Percentiles rank a stretch among this genome's conserved stretches.
These are phyloP conservation scores for Nasonia oneida DNA, from an alignment of 2,888 invertebrate genomes.

Conservation along the genomic window DNA sequence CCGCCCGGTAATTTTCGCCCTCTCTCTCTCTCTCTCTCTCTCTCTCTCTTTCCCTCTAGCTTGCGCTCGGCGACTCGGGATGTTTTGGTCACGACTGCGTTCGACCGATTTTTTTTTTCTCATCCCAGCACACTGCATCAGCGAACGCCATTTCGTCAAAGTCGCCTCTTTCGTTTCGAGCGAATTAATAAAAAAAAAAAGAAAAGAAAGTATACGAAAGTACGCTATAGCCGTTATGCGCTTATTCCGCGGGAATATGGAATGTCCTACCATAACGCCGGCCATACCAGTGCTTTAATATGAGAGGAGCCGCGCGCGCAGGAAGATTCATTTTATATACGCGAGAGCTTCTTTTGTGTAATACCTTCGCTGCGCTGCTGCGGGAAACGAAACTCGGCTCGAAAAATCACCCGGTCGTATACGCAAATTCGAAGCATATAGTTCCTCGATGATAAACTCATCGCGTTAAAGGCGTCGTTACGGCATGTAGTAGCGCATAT, in stretches of 20 bases:
- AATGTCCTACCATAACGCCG: neutral
- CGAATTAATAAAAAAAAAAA: neutral
- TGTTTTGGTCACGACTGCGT: neutral
- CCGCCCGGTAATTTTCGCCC: constrained; percentile 1
- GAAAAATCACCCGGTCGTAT: too few relatives aligned
- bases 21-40: neutral
- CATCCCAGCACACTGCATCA: neutral
- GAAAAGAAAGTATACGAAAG: neutral
- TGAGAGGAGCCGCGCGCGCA: neutral
- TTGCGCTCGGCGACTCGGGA: neutral
- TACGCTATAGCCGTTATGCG: neutral
- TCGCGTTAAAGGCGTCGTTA: too few relatives aligned
- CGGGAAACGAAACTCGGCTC: too few relatives aligned
- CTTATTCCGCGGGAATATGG: neutral
- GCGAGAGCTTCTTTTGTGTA: neutral
- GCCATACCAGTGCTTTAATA: neutral
- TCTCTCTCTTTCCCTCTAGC: neutral
- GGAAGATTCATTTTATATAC: neutral
- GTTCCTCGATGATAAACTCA: too few relatives aligned
- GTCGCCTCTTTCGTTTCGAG: too few relatives aligned
- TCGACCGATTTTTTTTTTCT: neutral
- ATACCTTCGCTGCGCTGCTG: too few relatives aligned
- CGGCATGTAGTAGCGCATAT: too few relatives aligned
- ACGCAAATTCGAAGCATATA: too few relatives aligned
- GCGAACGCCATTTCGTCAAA: neutral